These are phyloP conservation scores for Habrosyne pyritoides DNA, from an alignment of 2,888 invertebrate species.

Conservation along the genomic window DNA sequence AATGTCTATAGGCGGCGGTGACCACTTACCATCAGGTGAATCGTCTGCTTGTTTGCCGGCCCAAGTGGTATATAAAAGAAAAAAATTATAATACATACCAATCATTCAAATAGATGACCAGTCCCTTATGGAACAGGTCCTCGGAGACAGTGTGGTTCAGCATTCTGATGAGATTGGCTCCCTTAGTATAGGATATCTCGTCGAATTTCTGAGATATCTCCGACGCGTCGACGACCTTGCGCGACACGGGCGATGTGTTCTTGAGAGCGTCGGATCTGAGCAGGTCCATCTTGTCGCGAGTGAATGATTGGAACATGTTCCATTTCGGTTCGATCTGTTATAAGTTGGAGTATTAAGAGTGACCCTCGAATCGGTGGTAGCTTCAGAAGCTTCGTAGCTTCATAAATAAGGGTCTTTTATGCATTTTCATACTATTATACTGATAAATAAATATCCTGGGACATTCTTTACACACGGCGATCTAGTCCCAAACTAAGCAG, in stretches of 20 bases:
- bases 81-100: constrained; percentile 80
- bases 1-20: too few species aligned
- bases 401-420: too few species aligned
- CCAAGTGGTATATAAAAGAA: too few species aligned
- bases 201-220: constrained; percentile 86
- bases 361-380: too few species aligned
- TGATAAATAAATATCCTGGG: too few species aligned
- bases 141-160: constrained; percentile 82
- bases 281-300: constrained; percentile 81
- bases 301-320: constrained; percentile 81
- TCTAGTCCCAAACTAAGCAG: too few species aligned
- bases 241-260: constrained; percentile 82
- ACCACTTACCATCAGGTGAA: too few species aligned
- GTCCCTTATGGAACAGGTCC: constrained; percentile 77
- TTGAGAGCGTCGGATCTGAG: constrained; percentile 80
- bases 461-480: too few species aligned
- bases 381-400: too few species aligned
- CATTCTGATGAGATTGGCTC: constrained; percentile 84
- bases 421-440: too few species aligned
- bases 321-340: constrained; percentile 82
- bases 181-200: constrained; percentile 82
- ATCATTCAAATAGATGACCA: constrained; percentile 79
- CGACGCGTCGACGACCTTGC: constrained; percentile 73
- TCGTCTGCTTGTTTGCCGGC: too few species aligned
- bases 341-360: background rate